Conservation (phyloP, 1,140 invertebrate genomes). For the Liolophura sinensis region DNA sequence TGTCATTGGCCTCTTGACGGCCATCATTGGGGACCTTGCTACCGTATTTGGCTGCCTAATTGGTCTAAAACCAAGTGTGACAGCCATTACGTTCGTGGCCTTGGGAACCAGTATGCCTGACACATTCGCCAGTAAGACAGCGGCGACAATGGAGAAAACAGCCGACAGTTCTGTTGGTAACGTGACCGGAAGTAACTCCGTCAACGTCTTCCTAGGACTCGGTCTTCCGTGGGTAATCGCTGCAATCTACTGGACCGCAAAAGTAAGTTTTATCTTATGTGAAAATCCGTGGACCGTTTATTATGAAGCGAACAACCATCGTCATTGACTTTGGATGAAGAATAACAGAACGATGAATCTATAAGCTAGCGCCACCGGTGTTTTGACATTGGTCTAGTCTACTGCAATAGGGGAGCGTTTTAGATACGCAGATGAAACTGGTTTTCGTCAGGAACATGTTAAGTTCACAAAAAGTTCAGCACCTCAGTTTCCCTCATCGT, state of each 20-base stretch:
- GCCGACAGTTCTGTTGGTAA: constrained; percentile 64
- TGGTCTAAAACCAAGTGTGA: constrained; percentile 64
- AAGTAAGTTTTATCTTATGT: constrained; percentile 47
- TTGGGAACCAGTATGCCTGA: constrained; percentile 74
- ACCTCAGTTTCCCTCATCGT: too few relatives aligned
- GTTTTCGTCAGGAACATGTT: too few relatives aligned
- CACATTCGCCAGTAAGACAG: constrained; percentile 64
- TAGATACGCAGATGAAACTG: too few relatives aligned
- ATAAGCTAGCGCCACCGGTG: too few relatives aligned
- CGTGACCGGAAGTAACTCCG: constrained; percentile 63
- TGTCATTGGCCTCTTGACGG: constrained; percentile 68
- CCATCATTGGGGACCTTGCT: constrained; percentile 69
- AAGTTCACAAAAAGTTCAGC: too few relatives aligned
- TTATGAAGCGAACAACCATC: too few relatives aligned
- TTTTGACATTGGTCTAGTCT: too few relatives aligned
- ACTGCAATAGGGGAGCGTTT: too few relatives aligned
- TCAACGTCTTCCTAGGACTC: constrained; percentile 71
- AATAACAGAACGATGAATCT: too few relatives aligned
- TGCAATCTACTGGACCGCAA: constrained; percentile 62
- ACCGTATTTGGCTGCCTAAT: constrained; percentile 70
- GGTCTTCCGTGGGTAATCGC: constrained; percentile 72
- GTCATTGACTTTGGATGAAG: too few relatives aligned
- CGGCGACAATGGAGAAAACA: constrained; percentile 60
- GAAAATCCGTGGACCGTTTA: neutral
- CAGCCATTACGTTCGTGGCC: constrained; percentile 74